A percentile compares a stretch with the other conserved stretches of the same genome.
Conservation (phyloP, 1,140 invertebrate genomes). For the Panulirus ornatus region DNA sequence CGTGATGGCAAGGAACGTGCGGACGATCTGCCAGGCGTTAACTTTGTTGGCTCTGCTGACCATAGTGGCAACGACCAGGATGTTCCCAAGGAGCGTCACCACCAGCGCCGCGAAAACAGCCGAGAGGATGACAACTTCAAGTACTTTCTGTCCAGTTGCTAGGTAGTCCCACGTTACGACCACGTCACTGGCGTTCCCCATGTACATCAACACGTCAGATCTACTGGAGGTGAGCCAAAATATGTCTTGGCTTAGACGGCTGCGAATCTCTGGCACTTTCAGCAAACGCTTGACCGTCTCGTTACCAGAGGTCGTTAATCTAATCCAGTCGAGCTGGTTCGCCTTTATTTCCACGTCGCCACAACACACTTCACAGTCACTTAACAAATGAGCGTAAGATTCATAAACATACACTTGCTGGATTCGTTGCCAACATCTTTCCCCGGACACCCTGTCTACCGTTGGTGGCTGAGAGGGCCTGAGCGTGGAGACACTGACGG, state of each 20-base stretch:
- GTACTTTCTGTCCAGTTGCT: slow-evolving; percentile 2
- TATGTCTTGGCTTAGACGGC: slow-evolving; percentile 2
- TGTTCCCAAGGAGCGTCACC: slow-evolving; percentile 19
- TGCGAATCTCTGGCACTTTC: not conserved
- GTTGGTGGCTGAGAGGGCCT: not conserved
- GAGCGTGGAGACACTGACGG: not conserved
- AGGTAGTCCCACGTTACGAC: slow-evolving; percentile 56
- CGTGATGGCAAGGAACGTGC: slow-evolving; percentile 26
- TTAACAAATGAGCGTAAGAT: not conserved
- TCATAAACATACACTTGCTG: not conserved
- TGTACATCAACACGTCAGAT: not conserved
- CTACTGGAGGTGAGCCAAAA: slow-evolving; percentile 48
- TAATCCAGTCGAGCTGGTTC: not conserved
- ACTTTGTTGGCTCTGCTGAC: not conserved
- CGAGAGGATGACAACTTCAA: slow-evolving; percentile 15
- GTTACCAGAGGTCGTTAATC: not conserved
- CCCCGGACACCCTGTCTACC: not conserved
- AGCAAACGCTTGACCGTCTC: not conserved
- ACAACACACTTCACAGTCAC: not conserved
- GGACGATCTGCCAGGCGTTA: slow-evolving; percentile 3
- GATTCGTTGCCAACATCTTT: not conserved
- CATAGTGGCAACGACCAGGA: slow-evolving; percentile 32
- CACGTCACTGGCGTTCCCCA: slow-evolving; percentile 41
- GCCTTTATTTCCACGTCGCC: not conserved
- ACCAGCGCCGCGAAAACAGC: not conserved